A percentile compares a stretch with the other conserved stretches of the same genome.
Evolutionary conservation across 2,888 invertebrate genomes (phyloP).

Genomic region (Aplocera efformata): DNA sequence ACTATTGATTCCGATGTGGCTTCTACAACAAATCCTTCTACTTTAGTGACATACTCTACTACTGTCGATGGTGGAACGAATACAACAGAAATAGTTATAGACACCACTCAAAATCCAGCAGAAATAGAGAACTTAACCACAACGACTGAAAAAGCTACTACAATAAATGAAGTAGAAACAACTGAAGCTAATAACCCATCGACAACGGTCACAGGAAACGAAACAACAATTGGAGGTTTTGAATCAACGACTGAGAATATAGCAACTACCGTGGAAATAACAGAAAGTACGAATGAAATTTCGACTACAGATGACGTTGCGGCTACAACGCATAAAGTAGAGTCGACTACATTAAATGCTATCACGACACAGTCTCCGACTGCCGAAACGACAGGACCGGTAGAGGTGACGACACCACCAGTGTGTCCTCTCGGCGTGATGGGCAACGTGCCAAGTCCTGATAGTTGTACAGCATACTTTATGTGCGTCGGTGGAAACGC

Average conservation of each 20-base stretch:
- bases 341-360: too few relatives aligned
- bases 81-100: not conserved
- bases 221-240: not conserved
- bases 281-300: too few relatives aligned
- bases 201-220: not conserved
- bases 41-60: not conserved
- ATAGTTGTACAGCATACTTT: conserved; percentile 26
- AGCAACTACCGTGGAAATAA: not conserved
- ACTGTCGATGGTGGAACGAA: not conserved
- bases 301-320: too few relatives aligned
- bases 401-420: conserved; percentile 8
- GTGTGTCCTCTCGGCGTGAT: conserved; percentile 20
- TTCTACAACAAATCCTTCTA: not conserved
- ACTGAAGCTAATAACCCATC: not conserved
- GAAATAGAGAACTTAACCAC: not conserved
- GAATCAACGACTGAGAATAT: not conserved
- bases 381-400: not conserved
- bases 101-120: too few relatives aligned
- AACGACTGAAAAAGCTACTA: not conserved
- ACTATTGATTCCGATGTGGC: not conserved
- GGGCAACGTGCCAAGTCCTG: conserved; percentile 25
- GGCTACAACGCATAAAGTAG: too few relatives aligned
- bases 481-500: conserved; percentile 29
- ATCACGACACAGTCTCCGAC: too few relatives aligned
- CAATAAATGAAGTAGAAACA: not conserved